These are phyloP conservation scores for Catamblyrhynchus diadema DNA, from an alignment of 2,797 vertebrate species.

Conservation along the genomic window DNA sequence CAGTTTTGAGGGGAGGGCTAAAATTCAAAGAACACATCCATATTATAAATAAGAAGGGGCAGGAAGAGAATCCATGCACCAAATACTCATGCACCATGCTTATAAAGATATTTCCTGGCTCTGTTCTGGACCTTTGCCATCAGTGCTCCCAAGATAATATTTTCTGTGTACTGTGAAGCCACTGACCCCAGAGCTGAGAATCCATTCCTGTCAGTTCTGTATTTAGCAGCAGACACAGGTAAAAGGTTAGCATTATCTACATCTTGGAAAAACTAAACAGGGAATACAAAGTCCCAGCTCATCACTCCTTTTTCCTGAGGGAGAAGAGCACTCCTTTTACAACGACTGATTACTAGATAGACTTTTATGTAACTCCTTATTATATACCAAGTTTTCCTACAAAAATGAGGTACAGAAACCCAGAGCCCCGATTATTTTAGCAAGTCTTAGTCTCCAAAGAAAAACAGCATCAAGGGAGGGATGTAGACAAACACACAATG, in stretches of 20 bases:
- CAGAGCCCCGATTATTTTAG: not conserved
- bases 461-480: not conserved
- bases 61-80: not conserved
- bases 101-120: not conserved
- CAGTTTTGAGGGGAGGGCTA: not conserved
- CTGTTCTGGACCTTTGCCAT: not conserved
- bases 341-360: not conserved
- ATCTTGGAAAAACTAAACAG: not conserved
- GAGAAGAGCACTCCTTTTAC: not conserved
- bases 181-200: not conserved
- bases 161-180: not conserved
- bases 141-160: not conserved
- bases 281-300: not conserved
- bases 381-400: not conserved
- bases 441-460: not conserved
- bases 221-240: not conserved
- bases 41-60: not conserved
- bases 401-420: not conserved
- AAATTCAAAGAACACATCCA: not conserved
- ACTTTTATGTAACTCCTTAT: not conserved
- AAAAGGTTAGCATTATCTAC: not conserved
- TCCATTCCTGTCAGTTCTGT: not conserved
- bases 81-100: fast-evolving
- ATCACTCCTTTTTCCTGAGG: not conserved
- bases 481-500: not conserved